Conservation (phyloP, 2,888 invertebrate species). For the Trimorus sp. region DNA sequence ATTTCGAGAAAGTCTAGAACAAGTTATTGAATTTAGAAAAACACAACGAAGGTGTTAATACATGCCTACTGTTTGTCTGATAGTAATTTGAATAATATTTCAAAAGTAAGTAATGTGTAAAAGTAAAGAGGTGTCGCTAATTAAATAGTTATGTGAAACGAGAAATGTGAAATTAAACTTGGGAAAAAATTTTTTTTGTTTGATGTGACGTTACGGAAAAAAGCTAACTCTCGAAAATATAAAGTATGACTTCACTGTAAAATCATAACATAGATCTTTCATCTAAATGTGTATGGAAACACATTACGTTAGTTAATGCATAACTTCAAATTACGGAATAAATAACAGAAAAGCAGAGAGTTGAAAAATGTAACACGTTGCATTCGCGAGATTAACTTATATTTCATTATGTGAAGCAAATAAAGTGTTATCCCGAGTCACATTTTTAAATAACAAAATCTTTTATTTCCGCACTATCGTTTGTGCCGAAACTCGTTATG, state of each 20-base stretch:
- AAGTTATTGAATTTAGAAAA: background rate
- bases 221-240: background rate
- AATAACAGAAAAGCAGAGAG: constrained; percentile 10
- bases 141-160: no score
- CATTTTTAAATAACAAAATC: constrained; percentile 17
- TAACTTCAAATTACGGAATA: constrained; percentile 30
- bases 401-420: constrained; percentile 24
- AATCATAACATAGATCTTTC: constrained; percentile 1
- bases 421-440: constrained; percentile 12
- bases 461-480: background rate
- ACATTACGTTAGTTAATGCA: constrained; percentile 12
- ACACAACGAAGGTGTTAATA: no score
- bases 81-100: no score
- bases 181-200: no score
- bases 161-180: no score
- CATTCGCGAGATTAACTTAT: constrained; percentile 21
- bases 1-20: constrained; percentile 22
- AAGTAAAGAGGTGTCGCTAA: no score
- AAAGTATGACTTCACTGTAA: background rate
- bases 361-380: constrained; percentile 14
- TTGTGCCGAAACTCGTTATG: background rate
- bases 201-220: no score
- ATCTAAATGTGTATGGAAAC: background rate
- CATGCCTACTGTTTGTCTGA: no score
- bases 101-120: no score